Conservation (phyloP, 2,797 vertebrate species). For the Triplophysa bombifrons region DNA sequence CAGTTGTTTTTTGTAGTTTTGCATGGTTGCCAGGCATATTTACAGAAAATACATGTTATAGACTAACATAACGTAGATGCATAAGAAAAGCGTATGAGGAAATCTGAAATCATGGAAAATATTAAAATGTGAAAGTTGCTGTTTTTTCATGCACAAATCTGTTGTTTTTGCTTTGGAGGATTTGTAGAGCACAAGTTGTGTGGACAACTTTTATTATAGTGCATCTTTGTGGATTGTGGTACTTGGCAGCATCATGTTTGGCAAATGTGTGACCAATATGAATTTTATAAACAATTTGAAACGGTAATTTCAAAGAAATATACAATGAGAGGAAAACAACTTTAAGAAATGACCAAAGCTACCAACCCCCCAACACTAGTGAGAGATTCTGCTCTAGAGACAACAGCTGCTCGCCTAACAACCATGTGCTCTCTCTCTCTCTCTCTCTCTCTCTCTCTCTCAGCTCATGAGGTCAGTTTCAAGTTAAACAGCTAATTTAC, state of each 20-base stretch:
- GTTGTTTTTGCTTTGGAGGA: neutral
- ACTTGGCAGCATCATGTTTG: neutral
- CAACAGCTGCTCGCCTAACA: slow-evolving; percentile 48
- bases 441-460: slow-evolving; percentile 3
- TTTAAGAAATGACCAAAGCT: neutral
- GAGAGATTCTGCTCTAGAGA: slow-evolving; percentile 35
- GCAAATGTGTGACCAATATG: neutral
- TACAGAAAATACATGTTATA: no score
- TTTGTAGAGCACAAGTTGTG: neutral
- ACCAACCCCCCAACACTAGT: slow-evolving; percentile 38
- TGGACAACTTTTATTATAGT: neutral
- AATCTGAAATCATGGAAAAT: no score
- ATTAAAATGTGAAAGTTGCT: no score
- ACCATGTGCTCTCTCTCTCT: slow-evolving; percentile 31
- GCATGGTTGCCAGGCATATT: no score
- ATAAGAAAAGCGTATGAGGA: no score
- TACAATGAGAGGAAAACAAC: neutral
- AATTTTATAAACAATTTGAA: neutral
- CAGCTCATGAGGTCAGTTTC: slow-evolving; percentile 14
- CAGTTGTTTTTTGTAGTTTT: no score
- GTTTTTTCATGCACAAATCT: neutral
- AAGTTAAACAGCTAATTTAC: slow-evolving; percentile 3
- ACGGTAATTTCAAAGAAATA: neutral
- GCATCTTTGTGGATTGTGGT: neutral
- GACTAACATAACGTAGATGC: no score